A percentile compares a stretch with the other conserved stretches of the same genome.
These are phyloP conservation scores for Calephelis perditalis DNA, from an alignment of 2,888 invertebrate genomes.

Conservation along the genomic window DNA sequence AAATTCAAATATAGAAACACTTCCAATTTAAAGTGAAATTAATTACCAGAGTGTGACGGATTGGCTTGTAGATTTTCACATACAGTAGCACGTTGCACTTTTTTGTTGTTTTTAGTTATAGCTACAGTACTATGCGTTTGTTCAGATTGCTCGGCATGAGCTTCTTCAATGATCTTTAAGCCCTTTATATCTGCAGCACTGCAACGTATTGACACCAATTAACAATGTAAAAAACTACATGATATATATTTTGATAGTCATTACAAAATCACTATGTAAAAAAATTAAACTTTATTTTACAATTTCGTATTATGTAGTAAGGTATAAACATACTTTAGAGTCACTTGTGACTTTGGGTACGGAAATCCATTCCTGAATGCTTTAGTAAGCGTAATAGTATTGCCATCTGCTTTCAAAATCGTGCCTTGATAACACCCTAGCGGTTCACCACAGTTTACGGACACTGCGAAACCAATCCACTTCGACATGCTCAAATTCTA, in stretches of 20 bases:
- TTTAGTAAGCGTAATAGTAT: slow-evolving; percentile 85
- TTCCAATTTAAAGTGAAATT: background rate
- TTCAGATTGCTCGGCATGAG: slow-evolving; percentile 60
- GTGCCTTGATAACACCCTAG: slow-evolving; percentile 89
- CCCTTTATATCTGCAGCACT: slow-evolving; percentile 86
- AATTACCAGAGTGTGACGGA: slow-evolving; percentile 45
- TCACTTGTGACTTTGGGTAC: slow-evolving; percentile 69
- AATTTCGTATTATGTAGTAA: background rate
- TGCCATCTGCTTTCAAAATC: slow-evolving; percentile 85
- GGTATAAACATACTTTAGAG: slow-evolving; percentile 55
- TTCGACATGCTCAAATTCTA: slow-evolving; percentile 61
- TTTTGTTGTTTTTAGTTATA: slow-evolving; percentile 50
- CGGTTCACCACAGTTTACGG: slow-evolving; percentile 87
- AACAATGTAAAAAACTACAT: no score
- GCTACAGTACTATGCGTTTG: slow-evolving; percentile 63
- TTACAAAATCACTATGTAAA: no score
- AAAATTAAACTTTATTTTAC: background rate
- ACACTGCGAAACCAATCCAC: slow-evolving; percentile 89
- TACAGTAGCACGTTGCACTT: slow-evolving; percentile 53
- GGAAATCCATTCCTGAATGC: slow-evolving; percentile 89
- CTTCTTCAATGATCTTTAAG: slow-evolving; percentile 85
- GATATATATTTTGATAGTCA: no score
- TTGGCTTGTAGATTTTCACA: slow-evolving; percentile 62
- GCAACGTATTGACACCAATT: slow-evolving; percentile 26
- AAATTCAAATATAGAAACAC: background rate